Conservation (phyloP, 1,140 invertebrate genomes). For the Drosophila pachea region DNA sequence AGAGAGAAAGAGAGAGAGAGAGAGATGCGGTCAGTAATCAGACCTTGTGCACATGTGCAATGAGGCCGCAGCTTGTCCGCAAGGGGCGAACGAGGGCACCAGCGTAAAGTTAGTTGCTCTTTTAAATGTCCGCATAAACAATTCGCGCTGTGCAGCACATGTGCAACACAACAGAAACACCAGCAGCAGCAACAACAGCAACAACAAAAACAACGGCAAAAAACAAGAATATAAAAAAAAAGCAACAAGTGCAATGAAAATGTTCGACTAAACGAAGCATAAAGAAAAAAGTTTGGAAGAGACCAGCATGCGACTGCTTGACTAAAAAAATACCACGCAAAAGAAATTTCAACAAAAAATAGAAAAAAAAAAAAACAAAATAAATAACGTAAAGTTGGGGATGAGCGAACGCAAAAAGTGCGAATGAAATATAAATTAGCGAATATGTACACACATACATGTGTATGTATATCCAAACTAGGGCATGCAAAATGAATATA, state of each 20-base stretch:
- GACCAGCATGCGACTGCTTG: conserved; percentile 18
- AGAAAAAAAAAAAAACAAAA: neutral
- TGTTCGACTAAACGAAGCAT: conserved; percentile 63
- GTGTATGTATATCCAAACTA: neutral
- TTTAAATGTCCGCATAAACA: conserved; percentile 17
- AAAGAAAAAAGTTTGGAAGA: conserved; percentile 26
- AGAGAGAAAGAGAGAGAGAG: conserved; percentile 1
- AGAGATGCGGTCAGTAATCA: neutral
- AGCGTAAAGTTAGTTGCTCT: conserved; percentile 1
- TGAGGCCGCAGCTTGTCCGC: neutral
- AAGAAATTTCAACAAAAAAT: neutral
- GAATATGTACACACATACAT: too few species aligned
- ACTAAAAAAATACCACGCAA: conserved; percentile 14
- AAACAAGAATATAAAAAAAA: conserved; percentile 3
- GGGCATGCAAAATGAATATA: conserved; percentile 1
- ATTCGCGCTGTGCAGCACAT: conserved; percentile 19
- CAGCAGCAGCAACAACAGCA: conserved; percentile 8
- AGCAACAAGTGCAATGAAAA: conserved; percentile 41
- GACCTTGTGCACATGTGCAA: conserved; percentile 18
- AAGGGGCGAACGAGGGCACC: neutral
- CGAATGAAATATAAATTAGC: neutral
- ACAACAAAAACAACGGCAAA: conserved; percentile 4
- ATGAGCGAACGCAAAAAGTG: neutral
- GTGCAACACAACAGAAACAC: conserved; percentile 11
- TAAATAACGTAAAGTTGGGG: neutral